These are phyloP conservation scores for Tychaedon coryphoeus DNA, from an alignment of 2,113 vertebrate species.

Conservation along the genomic window DNA sequence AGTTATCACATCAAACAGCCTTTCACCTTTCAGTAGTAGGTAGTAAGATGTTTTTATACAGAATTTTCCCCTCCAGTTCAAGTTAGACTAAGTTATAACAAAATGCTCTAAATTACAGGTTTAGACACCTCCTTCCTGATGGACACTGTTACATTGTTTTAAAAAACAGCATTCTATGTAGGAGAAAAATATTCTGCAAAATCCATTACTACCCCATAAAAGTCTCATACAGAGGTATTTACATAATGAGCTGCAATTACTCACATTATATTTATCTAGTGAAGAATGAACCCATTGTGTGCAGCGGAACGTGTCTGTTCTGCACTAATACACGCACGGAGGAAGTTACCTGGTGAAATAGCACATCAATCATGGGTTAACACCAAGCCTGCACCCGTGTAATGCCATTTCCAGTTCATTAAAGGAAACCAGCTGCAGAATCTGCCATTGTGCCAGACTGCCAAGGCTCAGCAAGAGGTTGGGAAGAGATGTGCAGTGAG, in stretches of 20 bases:
- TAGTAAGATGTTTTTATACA: background rate
- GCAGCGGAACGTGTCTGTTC: constrained; percentile 18
- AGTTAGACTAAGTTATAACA: background rate
- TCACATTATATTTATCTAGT: constrained; percentile 23
- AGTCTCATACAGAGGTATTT: constrained; percentile 11
- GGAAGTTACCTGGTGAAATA: constrained; percentile 26
- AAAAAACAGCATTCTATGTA: background rate
- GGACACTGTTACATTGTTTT: background rate
- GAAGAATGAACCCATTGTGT: constrained; percentile 38
- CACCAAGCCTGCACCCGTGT: background rate
- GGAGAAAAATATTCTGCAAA: constrained; percentile 3
- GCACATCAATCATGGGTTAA: constrained; percentile 38
- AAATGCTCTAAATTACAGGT: background rate
- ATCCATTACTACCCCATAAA: background rate
- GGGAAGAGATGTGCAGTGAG: background rate
- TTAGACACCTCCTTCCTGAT: background rate
- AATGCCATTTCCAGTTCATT: constrained; percentile 32
- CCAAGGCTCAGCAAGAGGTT: background rate
- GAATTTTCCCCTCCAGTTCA: background rate
- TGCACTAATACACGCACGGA: background rate
- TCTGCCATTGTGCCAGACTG: background rate
- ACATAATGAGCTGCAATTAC: constrained; percentile 55
- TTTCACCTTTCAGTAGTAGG: background rate
- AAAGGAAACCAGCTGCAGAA: constrained; percentile 9
- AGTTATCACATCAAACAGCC: background rate